These are phyloP conservation scores for Ochropleura leucogaster DNA, from an alignment of 2,888 invertebrate species.

Conservation along the genomic window DNA sequence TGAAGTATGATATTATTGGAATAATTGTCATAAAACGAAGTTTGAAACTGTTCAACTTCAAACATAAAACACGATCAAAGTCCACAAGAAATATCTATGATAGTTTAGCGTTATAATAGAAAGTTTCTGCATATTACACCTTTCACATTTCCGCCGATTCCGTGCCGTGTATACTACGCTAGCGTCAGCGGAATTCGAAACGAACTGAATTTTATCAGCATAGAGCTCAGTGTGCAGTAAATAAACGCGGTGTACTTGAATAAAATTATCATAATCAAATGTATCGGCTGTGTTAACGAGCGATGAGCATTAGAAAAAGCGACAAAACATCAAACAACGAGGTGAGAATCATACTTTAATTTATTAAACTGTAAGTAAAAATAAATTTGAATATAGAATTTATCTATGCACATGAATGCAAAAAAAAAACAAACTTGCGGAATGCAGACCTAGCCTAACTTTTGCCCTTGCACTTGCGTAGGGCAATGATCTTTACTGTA, in stretches of 20 bases:
- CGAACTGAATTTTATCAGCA: constrained; percentile 23
- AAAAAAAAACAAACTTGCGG: constrained; percentile 9
- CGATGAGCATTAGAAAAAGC: constrained; percentile 47
- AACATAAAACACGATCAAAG: constrained; percentile 20
- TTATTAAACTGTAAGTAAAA: background rate
- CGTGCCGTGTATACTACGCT: constrained; percentile 26
- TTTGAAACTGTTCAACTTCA: background rate
- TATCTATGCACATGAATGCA: background rate
- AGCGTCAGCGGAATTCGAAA: constrained; percentile 38
- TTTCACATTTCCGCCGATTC: constrained; percentile 51
- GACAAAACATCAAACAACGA: constrained; percentile 25
- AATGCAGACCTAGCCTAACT: constrained; percentile 15
- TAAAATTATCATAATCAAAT: constrained; percentile 49
- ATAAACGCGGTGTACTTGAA: constrained; percentile 21
- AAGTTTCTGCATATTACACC: constrained; percentile 48
- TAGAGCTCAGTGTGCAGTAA: constrained; percentile 20
- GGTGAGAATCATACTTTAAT: constrained; percentile 36
- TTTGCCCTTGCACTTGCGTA: constrained; percentile 47
- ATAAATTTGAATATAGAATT: background rate
- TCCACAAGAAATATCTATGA: constrained; percentile 32
- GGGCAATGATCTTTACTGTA: constrained; percentile 56
- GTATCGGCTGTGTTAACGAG: constrained; percentile 32
- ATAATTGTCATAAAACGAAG: background rate
- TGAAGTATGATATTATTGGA: background rate
- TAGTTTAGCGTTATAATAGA: constrained; percentile 40